Conservation (phyloP, 2,797 vertebrate species). For the Paratrypauchen microcephalus region DNA sequence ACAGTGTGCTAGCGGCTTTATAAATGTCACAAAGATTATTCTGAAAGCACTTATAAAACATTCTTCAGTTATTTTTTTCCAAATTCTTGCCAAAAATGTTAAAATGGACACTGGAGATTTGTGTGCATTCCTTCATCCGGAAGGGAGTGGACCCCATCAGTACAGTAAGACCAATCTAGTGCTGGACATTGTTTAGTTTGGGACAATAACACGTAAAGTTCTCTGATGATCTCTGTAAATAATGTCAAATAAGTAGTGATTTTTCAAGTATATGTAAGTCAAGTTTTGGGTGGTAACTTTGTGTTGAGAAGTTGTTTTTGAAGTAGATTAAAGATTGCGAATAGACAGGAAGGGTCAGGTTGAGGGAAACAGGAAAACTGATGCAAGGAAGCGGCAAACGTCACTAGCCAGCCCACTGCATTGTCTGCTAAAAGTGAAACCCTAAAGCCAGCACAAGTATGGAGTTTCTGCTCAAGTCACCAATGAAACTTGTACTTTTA, state of each 20-base stretch:
- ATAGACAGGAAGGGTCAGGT: conserved; percentile 82
- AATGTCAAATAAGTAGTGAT: neutral
- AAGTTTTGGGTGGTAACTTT: conserved; percentile 5
- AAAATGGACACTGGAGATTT: conserved; percentile 32
- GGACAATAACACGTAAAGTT: conserved; percentile 61
- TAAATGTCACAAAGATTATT: conserved; percentile 24
- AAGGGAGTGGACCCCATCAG: conserved; percentile 68
- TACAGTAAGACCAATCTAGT: conserved; percentile 37
- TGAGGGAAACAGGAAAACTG: conserved; percentile 83
- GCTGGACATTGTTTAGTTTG: conserved; percentile 55
- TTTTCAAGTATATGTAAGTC: neutral
- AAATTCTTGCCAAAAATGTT: conserved; percentile 4
- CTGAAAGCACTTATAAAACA: conserved; percentile 11
- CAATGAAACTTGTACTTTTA: conserved; percentile 82
- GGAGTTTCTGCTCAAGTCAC: conserved; percentile 76
- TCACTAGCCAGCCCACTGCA: conserved; percentile 72
- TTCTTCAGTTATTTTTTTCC: neutral
- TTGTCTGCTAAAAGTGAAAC: conserved; percentile 67
- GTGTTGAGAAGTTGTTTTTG: conserved; percentile 49
- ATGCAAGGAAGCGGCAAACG: conserved; percentile 77
- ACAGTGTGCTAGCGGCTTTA: conserved; percentile 39
- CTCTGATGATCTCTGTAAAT: conserved; percentile 35
- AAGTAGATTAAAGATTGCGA: conserved; percentile 72
- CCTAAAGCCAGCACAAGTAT: conserved; percentile 64
- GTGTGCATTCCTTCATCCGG: conserved; percentile 46